These are phyloP conservation scores for Andrena cerasifolii DNA, from an alignment of 1,140 invertebrate species.

Conservation along the genomic window DNA sequence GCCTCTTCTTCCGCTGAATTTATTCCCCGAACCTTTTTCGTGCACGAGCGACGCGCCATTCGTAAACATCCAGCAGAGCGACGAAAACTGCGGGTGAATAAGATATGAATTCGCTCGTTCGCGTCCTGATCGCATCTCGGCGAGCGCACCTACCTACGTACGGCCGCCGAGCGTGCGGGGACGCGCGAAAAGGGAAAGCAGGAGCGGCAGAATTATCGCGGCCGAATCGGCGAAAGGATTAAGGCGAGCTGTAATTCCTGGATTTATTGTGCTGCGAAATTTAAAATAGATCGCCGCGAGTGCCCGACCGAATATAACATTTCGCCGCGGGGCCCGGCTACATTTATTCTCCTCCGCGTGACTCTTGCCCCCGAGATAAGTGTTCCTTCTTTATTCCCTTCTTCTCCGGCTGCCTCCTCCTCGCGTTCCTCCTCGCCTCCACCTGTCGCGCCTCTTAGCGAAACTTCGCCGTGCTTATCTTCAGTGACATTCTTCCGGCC, in stretches of 20 bases:
- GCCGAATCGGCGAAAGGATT: constrained; percentile 27
- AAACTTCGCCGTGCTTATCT: constrained; percentile 30
- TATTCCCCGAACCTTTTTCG: constrained; percentile 7
- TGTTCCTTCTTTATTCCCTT: constrained; percentile 8
- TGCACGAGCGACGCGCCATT: not conserved
- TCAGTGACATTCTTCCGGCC: constrained; percentile 3
- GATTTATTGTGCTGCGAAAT: constrained; percentile 36
- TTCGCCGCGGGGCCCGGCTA: not conserved
- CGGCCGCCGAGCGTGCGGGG: too few species aligned
- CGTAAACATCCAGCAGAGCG: not conserved
- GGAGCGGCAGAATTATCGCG: constrained; percentile 20
- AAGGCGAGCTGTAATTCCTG: constrained; percentile 19
- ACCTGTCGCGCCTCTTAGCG: constrained; percentile 25
- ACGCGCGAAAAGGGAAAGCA: not conserved
- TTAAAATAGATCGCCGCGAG: constrained; percentile 21
- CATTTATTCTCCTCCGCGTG: constrained; percentile 33
- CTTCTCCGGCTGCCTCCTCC: too few species aligned
- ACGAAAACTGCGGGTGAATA: not conserved
- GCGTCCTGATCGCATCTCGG: not conserved
- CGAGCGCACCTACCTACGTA: too few species aligned
- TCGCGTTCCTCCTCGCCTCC: not conserved
- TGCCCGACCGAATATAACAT: not conserved
- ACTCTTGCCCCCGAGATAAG: constrained; percentile 25
- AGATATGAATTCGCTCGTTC: constrained; percentile 17
- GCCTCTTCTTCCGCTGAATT: not conserved